phyloP scores from a whole-genome alignment of 1,140 invertebrate genomes.

The Copidosoma floridanum region DNA sequence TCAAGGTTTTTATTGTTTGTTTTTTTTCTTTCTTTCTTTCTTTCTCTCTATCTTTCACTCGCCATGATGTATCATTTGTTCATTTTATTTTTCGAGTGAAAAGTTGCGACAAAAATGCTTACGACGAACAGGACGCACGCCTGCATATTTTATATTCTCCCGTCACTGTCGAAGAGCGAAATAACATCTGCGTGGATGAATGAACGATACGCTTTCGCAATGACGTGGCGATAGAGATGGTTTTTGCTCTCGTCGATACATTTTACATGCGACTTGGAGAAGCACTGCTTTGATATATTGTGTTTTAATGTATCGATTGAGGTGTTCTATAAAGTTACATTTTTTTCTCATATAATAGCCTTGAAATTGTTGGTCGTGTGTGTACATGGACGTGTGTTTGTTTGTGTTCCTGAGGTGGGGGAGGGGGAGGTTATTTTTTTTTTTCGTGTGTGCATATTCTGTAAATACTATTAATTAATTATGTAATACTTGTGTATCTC shows the following conservation, averaged over 20 bases:
- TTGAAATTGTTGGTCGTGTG: conserved; percentile 53
- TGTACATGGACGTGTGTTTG: too few relatives aligned
- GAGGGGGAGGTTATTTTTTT: too few relatives aligned
- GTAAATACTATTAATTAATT: conserved; percentile 49
- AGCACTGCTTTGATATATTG: conserved; percentile 12
- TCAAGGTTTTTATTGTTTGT: conserved; percentile 44
- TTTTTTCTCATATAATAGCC: conserved; percentile 37
- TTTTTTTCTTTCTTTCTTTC: conserved; percentile 14
- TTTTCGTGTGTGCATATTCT: too few relatives aligned
- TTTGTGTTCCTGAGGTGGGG: too few relatives aligned
- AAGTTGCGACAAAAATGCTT: conserved; percentile 20
- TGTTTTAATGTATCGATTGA: conserved; percentile 21
- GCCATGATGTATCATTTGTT: too few relatives aligned
- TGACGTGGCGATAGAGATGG: too few relatives aligned
- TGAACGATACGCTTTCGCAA: conserved; percentile 5
- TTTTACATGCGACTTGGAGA: too few relatives aligned
- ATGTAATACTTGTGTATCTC: conserved; percentile 48
- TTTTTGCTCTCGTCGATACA: too few relatives aligned
- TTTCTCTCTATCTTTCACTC: conserved; percentile 2
- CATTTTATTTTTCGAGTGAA: conserved; percentile 21
- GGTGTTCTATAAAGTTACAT: conserved; percentile 23
- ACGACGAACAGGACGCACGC: conserved; percentile 13
- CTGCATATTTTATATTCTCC: too few relatives aligned
- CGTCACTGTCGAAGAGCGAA: conserved; percentile 15
- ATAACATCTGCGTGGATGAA: neutral